phyloP scores from a whole-genome alignment of 2,888 invertebrate genomes.

The Dryococelus australis region DNA sequence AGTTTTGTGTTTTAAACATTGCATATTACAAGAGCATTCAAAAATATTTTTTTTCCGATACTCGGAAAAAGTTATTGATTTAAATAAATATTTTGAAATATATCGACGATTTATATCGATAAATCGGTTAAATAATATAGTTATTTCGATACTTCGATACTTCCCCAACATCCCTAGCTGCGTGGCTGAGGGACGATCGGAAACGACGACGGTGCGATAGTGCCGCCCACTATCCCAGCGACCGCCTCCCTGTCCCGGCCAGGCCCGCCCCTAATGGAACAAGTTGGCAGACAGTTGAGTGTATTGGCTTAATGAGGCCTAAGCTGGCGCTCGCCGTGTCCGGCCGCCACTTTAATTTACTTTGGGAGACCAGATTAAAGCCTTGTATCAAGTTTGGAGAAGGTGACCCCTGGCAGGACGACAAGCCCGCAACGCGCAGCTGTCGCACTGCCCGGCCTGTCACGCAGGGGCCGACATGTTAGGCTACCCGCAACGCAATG shows the following conservation, averaged over 20 bases:
- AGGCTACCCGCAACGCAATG: background rate
- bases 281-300: constrained; percentile 18
- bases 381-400: constrained; percentile 27
- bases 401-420: constrained; percentile 23
- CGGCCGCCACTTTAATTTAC: constrained; percentile 27
- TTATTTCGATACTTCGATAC: too few species aligned
- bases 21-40: too few species aligned
- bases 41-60: too few species aligned
- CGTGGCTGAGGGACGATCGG: background rate
- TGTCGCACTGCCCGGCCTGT: background rate
- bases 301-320: constrained; percentile 31
- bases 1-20: too few species aligned
- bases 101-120: too few species aligned
- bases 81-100: too few species aligned
- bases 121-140: too few species aligned
- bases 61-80: too few species aligned
- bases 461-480: background rate
- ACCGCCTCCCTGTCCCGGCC: constrained; percentile 1
- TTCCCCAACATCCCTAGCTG: too few species aligned
- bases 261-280: background rate
- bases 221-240: background rate
- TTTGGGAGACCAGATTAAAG: constrained; percentile 28
- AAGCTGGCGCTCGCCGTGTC: constrained; percentile 22
- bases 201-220: background rate
- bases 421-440: constrained; percentile 25